Conservation (phyloP, 2,888 invertebrate genomes). For the Drosophila atripex region DNA sequence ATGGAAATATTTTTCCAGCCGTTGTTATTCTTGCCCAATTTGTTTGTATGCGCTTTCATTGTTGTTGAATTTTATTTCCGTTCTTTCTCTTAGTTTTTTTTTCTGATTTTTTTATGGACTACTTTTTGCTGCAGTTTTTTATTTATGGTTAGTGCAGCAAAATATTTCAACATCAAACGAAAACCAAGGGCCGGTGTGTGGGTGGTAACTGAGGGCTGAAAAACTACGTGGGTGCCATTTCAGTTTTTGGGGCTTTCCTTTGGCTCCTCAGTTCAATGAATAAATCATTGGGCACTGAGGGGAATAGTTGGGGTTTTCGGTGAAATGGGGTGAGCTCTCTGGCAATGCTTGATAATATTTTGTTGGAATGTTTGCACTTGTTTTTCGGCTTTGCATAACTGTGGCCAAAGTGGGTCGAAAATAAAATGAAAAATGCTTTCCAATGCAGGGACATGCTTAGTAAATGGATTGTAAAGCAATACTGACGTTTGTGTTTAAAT, state of each 20-base stretch:
- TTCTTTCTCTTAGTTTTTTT: conserved; percentile 25
- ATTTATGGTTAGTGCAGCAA: conserved; percentile 41
- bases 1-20: conserved; percentile 44
- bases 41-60: conserved; percentile 35
- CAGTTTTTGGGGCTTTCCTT: conserved; percentile 25
- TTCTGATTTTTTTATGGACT: conserved; percentile 9
- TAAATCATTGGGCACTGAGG: conserved; percentile 41
- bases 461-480: background rate
- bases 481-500: too few species aligned
- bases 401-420: conserved; percentile 1
- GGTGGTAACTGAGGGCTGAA: background rate
- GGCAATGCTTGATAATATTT: conserved; percentile 44
- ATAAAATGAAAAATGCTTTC: conserved; percentile 5
- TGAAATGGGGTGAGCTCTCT: conserved; percentile 12
- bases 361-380: conserved; percentile 19
- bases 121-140: conserved; percentile 13
- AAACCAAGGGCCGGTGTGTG: conserved; percentile 13
- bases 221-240: conserved; percentile 42
- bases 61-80: conserved; percentile 30
- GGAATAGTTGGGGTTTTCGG: conserved; percentile 16
- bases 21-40: conserved; percentile 48
- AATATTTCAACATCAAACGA: conserved; percentile 42
- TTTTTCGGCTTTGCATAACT: conserved; percentile 36
- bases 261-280: conserved; percentile 38
- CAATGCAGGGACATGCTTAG: background rate